Conservation (phyloP, 1,140 invertebrate species). For the Manduca sexta region DNA sequence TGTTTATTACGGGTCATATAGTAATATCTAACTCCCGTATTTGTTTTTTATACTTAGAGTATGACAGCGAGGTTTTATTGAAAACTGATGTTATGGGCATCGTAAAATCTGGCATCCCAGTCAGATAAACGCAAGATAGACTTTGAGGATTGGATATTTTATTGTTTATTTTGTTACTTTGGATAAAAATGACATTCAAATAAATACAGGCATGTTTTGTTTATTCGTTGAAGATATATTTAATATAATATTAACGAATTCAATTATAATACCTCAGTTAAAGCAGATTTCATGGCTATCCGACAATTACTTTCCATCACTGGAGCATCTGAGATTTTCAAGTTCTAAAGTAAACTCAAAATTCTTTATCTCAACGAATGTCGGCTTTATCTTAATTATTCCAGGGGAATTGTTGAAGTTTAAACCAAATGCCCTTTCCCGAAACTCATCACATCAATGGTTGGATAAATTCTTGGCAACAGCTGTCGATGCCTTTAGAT, state of each 20-base stretch:
- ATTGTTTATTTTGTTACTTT: constrained; percentile 28
- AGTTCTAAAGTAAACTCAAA: not conserved
- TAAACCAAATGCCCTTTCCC: constrained; percentile 26
- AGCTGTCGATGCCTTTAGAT: constrained; percentile 58
- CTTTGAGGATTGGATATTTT: constrained; percentile 41
- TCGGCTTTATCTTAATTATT: constrained; percentile 18
- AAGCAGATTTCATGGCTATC: too few relatives aligned
- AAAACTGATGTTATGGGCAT: constrained; percentile 44
- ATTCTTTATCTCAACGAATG: not conserved
- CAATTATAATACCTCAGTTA: too few relatives aligned
- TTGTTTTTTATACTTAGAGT: constrained; percentile 35
- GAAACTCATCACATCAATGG: constrained; percentile 45
- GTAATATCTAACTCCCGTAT: constrained; percentile 40
- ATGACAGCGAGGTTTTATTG: constrained; percentile 44
- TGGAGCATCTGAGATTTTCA: too few relatives aligned
- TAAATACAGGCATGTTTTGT: not conserved
- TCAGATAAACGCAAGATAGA: constrained; percentile 34
- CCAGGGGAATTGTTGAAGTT: constrained; percentile 24
- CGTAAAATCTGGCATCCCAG: constrained; percentile 44
- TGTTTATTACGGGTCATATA: constrained; percentile 37
- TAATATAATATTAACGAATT: too few relatives aligned
- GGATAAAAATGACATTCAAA: constrained; percentile 9
- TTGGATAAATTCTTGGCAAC: constrained; percentile 50
- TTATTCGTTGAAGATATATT: not conserved
- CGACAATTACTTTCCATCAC: too few relatives aligned